Base-by-base conservation (phyloP, 2,113 vertebrate species). In the Proterorhinus semilunaris region DNA sequence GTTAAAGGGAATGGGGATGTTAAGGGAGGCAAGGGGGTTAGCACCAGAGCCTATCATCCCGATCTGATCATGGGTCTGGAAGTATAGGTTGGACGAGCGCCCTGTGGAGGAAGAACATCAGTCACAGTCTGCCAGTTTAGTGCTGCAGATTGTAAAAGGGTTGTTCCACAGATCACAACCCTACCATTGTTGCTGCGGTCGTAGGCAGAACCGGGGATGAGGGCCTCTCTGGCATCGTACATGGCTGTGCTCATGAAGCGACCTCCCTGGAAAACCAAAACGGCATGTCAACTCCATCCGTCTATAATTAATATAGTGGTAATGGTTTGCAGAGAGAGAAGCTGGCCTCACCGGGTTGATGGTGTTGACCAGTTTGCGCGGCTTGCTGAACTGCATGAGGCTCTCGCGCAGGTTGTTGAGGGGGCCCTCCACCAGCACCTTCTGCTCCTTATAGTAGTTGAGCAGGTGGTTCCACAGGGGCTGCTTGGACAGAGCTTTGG, bases 381-480 rank as follows among this genome's bases (percentile, higher is more conserved):
- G 96, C 84, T 98, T 98, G 92, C 96, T 98, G 92, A 98, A 98
- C 71, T 98, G 96, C 96, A 98, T 98, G 0, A 98, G 94, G 83
- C 96, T 98, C 85, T 98, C 96, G 0, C 96, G 90, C 57, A 98
- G 93, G 87, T 98, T 98, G 80, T 98, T 98, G 7, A 98, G 93
- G 0, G 96, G 96, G 0, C 96, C 96, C 66, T 98, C 96, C 46
- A 98, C 96, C 80, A 98, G 92, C 51, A 98, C 96, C 85, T 97
- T 98, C 89, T 98, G 96, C 80, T 98, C 96, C 87, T 98, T 98
- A 87, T 98, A 98, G 89, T 98, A 98, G 81, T 96, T 98, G 46
- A 98, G 87, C 71, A 98, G 90, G 85, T 98, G 96, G 76, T 98
- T 98, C 96, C 96, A 98, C n/a, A 98, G 92, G 0, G 96, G 96